Conservation (phyloP, 2,113 vertebrate genomes). For the Tenrec ecaudatus region DNA sequence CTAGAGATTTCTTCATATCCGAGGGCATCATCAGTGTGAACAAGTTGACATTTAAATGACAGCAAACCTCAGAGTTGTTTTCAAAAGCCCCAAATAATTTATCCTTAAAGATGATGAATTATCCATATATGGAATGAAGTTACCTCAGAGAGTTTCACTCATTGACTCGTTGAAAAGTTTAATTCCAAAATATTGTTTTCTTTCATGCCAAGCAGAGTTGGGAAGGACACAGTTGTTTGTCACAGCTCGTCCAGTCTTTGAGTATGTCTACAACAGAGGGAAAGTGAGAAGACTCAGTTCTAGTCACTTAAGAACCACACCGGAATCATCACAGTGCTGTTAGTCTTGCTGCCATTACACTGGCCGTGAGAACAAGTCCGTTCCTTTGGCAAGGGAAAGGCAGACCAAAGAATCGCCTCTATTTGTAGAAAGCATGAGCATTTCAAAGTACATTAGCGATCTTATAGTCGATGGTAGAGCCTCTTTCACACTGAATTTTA, state of each 20-base stretch:
- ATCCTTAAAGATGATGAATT: conserved; percentile 61
- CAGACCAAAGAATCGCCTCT: neutral
- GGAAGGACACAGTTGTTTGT: conserved; percentile 20
- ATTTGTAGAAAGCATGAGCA: neutral
- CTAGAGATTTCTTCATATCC: conserved; percentile 85
- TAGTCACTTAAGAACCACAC: conserved; percentile 10
- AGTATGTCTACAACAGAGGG: neutral
- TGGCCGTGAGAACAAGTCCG: neutral
- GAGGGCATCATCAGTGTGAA: conserved; percentile 83
- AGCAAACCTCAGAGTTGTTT: conserved; percentile 37
- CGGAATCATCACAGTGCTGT: neutral
- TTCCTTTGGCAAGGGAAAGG: neutral
- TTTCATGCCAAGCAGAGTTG: neutral
- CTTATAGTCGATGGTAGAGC: neutral
- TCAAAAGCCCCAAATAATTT: conserved; percentile 53
- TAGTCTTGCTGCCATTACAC: neutral
- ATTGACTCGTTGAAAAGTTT: no score
- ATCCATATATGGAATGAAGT: neutral
- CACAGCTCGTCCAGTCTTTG: neutral
- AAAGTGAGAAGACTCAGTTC: neutral
- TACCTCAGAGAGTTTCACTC: neutral
- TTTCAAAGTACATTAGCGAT: neutral
- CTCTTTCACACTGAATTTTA: neutral
- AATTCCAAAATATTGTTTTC: neutral
- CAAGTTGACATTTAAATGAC: conserved; percentile 81